A percentile compares a stretch with the other conserved stretches of the same genome.
Evolutionary conservation across 2,888 invertebrate species (phyloP).

Genomic region (Formica aserva): DNA sequence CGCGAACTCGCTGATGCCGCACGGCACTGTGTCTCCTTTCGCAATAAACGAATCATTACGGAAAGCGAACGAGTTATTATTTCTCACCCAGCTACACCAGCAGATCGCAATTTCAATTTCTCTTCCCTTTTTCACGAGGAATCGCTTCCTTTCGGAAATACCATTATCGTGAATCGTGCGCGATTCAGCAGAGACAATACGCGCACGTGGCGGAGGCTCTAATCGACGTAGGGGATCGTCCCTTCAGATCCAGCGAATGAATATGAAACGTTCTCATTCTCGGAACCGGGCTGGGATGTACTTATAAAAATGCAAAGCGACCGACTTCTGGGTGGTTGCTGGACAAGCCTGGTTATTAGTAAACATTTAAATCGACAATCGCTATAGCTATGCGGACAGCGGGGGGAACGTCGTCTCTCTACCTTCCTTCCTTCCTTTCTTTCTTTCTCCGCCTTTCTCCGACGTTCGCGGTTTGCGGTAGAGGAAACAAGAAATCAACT

Average conservation of each 20-base stretch:
- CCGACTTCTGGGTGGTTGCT: constrained; percentile 85
- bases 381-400: constrained; percentile 77
- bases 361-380: constrained; percentile 86
- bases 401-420: constrained; percentile 70
- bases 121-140: background rate
- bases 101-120: background rate
- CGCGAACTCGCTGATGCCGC: constrained; percentile 79
- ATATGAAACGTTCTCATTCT: constrained; percentile 83
- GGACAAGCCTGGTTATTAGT: constrained; percentile 86
- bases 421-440: constrained; percentile 37
- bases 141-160: background rate
- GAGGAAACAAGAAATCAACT: constrained; percentile 86
- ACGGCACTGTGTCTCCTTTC: constrained; percentile 84
- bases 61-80: constrained; percentile 69
- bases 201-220: constrained; percentile 35
- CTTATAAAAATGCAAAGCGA: constrained; percentile 86
- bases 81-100: constrained; percentile 13
- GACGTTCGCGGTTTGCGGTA: constrained; percentile 70
- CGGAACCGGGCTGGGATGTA: constrained; percentile 80
- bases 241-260: constrained; percentile 74
- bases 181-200: constrained; percentile 68
- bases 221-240: constrained; percentile 54
- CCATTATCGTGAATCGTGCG: constrained; percentile 60
- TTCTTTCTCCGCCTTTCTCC: constrained; percentile 60
- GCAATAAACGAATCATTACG: constrained; percentile 85